Evolutionary conservation across 1,140 invertebrate genomes (phyloP).

Genomic region (Drosophila arawakana): DNA sequence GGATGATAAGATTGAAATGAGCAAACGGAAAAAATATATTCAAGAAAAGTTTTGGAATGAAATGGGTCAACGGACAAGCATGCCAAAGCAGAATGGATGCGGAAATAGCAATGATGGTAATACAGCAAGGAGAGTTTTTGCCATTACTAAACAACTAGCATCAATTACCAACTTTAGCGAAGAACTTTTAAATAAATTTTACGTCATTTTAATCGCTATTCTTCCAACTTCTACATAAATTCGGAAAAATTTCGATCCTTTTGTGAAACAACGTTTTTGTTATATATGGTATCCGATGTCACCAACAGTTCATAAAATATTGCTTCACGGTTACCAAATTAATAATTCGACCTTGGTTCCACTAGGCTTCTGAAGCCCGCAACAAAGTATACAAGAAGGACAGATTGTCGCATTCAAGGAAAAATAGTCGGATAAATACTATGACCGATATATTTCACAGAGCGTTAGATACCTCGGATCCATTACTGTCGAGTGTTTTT

Average conservation of each 20-base stretch:
- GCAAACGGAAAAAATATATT: not conserved
- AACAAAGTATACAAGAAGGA: slow-evolving; percentile 21
- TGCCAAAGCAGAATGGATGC: slow-evolving; percentile 8
- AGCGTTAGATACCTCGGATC: slow-evolving; percentile 11
- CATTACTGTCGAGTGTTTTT: not conserved
- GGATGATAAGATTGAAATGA: not conserved
- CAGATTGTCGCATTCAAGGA: slow-evolving; percentile 3
- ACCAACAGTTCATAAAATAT: not conserved
- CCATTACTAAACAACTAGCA: too few relatives aligned
- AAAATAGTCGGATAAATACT: slow-evolving; percentile 2
- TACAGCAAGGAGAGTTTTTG: not conserved
- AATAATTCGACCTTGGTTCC: not conserved
- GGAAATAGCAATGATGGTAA: not conserved
- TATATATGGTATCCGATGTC: too few relatives aligned
- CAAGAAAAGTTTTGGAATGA: not conserved
- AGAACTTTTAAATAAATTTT: too few relatives aligned
- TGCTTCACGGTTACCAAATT: not conserved
- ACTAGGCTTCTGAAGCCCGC: slow-evolving; percentile 11
- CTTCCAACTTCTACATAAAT: too few relatives aligned
- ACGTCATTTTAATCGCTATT: too few relatives aligned
- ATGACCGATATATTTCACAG: slow-evolving; percentile 7
- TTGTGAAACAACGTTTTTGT: too few relatives aligned
- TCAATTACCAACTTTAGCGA: too few relatives aligned
- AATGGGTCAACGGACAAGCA: not conserved
- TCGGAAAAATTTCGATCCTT: too few relatives aligned